phyloP scores from a whole-genome alignment of 2,113 vertebrate genomes.

The Misgurnus anguillicaudatus region DNA sequence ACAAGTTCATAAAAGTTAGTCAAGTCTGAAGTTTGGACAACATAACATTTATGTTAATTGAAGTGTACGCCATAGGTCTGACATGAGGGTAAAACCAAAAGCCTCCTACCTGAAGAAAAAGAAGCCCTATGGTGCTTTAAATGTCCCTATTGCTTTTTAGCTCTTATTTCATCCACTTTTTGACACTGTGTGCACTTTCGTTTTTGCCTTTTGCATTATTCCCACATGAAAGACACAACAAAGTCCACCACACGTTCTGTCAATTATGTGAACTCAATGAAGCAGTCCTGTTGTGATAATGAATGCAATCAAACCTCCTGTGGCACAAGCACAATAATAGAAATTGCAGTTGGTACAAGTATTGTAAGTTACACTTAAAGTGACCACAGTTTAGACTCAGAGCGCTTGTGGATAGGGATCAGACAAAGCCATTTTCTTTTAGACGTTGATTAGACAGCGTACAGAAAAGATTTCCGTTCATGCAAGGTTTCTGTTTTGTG shows the following conservation, averaged over 20 bases:
- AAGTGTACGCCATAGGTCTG: slow-evolving; percentile 52
- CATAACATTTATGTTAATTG: slow-evolving; percentile 39
- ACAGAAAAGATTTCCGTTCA: no score
- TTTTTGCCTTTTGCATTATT: slow-evolving; percentile 54
- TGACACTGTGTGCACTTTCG: slow-evolving; percentile 37
- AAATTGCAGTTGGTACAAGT: slow-evolving; percentile 39
- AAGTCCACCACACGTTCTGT: slow-evolving; percentile 61
- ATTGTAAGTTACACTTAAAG: slow-evolving; percentile 50
- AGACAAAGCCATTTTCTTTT: not conserved
- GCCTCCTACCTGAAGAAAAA: slow-evolving; percentile 61
- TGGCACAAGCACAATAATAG: slow-evolving; percentile 55
- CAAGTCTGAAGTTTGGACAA: not conserved
- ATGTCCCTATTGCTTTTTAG: slow-evolving; percentile 43
- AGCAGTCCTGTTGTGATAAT: slow-evolving; percentile 62
- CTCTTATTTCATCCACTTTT: slow-evolving; percentile 55
- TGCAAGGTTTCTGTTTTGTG: no score
- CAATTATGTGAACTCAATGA: slow-evolving; percentile 57
- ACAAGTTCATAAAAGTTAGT: not conserved
- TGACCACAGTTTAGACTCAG: slow-evolving; percentile 1
- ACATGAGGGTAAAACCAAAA: slow-evolving; percentile 46
- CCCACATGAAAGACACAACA: slow-evolving; percentile 62
- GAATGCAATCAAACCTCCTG: slow-evolving; percentile 60
- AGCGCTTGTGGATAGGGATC: not conserved
- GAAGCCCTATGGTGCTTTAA: slow-evolving; percentile 63
- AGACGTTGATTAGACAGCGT: not conserved